phyloP scores from a whole-genome alignment of 2,797 vertebrate species.

The Amblyraja radiata region DNA sequence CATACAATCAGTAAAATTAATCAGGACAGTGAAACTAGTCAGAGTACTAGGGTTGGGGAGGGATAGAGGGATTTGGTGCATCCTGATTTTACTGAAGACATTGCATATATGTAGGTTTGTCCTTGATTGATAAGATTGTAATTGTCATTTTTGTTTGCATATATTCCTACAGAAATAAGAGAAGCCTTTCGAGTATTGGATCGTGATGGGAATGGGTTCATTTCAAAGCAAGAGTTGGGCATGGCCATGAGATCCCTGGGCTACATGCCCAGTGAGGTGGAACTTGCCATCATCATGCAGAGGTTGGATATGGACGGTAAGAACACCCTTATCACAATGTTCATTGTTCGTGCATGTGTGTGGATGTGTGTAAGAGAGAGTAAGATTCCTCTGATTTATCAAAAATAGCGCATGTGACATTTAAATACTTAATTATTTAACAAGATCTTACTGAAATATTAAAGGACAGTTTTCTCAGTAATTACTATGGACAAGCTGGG shows the following conservation, averaged over 20 bases:
- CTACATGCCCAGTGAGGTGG: conserved; percentile 90
- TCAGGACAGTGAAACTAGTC: too few species aligned
- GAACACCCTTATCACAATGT: conserved; percentile 42
- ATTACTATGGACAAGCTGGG: not conserved
- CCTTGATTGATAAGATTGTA: too few species aligned
- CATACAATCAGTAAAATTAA: too few species aligned
- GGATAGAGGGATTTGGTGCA: too few species aligned
- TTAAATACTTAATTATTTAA: conserved; percentile 10
- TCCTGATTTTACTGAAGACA: not conserved
- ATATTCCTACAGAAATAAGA: conserved; percentile 71
- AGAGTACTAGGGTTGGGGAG: too few species aligned
- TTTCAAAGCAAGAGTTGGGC: conserved; percentile 91
- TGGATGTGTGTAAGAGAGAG: too few species aligned
- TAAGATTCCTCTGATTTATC: not conserved
- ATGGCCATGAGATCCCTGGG: conserved; percentile 92
- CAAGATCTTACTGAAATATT: not conserved
- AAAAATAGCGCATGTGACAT: not conserved
- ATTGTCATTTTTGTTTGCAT: not conserved
- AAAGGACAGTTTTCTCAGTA: not conserved
- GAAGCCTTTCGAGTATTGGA: conserved; percentile 86
- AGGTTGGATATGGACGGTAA: conserved; percentile 90
- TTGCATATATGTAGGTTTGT: not conserved
- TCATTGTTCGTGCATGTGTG: not conserved
- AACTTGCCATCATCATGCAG: conserved; percentile 92
- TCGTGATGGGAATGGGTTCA: conserved; percentile 86